These are phyloP conservation scores for Euura saliciscinereae DNA, from an alignment of 1,140 invertebrate genomes.

Conservation along the genomic window DNA sequence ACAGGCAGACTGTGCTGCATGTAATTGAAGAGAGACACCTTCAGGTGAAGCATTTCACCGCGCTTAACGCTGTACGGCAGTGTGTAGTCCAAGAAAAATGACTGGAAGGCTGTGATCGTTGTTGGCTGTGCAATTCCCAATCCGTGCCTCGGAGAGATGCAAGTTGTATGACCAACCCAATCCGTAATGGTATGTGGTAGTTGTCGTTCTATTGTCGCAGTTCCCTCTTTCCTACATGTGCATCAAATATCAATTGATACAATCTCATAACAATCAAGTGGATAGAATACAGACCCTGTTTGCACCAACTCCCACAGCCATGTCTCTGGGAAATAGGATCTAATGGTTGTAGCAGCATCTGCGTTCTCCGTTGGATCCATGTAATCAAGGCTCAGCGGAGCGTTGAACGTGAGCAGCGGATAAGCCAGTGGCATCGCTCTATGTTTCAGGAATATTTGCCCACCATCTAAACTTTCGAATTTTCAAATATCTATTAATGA, in stretches of 20 bases:
- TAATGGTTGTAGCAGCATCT: constrained; percentile 46
- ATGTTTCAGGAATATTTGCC: neutral
- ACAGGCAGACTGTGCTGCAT: constrained; percentile 68
- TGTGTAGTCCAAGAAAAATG: constrained; percentile 75
- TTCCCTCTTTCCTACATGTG: constrained; percentile 60
- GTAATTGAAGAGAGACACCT: constrained; percentile 78
- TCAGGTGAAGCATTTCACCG: constrained; percentile 70
- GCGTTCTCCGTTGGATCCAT: constrained; percentile 46
- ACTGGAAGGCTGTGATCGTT: constrained; percentile 70
- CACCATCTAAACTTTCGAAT: neutral
- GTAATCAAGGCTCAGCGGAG: constrained; percentile 30
- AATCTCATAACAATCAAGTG: neutral
- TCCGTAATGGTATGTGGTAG: constrained; percentile 77
- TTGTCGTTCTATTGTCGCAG: constrained; percentile 54
- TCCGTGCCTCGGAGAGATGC: constrained; percentile 67
- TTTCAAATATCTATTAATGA: neutral
- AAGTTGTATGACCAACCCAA: constrained; percentile 75
- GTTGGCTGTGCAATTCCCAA: constrained; percentile 66
- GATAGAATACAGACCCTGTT: constrained; percentile 56
- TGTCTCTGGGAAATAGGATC: constrained; percentile 72
- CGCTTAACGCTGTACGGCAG: constrained; percentile 75
- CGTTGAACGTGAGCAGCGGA: constrained; percentile 34
- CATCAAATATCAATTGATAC: neutral
- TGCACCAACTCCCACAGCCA: constrained; percentile 71
- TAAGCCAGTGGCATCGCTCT: constrained; percentile 50